phyloP scores from a whole-genome alignment of 1,140 invertebrate species.

The Lerema accius region DNA sequence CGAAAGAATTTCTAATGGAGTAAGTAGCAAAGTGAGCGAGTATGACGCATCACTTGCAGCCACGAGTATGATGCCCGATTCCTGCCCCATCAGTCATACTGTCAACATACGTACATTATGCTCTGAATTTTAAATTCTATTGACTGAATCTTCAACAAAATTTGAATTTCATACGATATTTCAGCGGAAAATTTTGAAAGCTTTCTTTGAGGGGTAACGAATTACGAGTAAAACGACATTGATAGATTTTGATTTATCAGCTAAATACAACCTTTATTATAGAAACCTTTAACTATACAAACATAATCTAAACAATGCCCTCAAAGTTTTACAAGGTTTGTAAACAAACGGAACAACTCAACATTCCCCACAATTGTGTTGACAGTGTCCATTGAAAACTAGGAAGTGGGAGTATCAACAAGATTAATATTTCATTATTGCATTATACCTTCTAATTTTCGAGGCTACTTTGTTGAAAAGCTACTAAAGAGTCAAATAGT shows the following conservation, averaged over 20 bases:
- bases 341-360: no score
- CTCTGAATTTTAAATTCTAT: constrained; percentile 27
- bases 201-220: constrained; percentile 8
- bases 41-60: constrained; percentile 15
- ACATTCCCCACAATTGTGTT: no score
- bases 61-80: constrained; percentile 1
- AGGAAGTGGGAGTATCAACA: no score
- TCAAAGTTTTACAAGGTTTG: no score
- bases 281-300: no score
- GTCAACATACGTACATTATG: constrained; percentile 20
- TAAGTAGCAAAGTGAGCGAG: constrained; percentile 17
- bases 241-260: not conserved
- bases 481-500: no score
- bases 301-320: no score
- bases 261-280: no score
- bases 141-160: constrained; percentile 21
- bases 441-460: no score
- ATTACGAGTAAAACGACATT: not conserved
- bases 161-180: constrained; percentile 20
- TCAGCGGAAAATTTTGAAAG: constrained; percentile 10
- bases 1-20: not conserved
- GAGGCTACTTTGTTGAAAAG: no score
- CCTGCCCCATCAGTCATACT: constrained; percentile 15
- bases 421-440: no score
- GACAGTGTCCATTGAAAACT: no score